Conservation (phyloP, 2,888 invertebrate genomes). For the Hoplodrina blanda region DNA sequence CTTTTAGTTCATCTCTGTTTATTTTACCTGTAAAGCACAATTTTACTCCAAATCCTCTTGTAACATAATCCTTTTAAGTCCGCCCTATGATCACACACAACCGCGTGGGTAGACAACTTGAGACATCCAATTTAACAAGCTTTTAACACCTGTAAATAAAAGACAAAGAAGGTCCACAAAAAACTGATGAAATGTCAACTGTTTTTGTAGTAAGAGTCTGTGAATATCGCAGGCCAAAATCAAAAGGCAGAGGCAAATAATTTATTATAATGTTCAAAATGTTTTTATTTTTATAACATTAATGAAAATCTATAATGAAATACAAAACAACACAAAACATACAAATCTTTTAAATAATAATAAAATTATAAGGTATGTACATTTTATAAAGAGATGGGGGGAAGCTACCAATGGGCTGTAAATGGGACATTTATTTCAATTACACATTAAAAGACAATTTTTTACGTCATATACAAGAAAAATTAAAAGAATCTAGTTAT, state of each 20-base stretch:
- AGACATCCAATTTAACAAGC: slow-evolving; percentile 17
- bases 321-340: too few relatives aligned
- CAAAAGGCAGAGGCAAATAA: too few relatives aligned
- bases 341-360: too few relatives aligned
- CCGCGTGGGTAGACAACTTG: slow-evolving; percentile 16
- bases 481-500: too few relatives aligned
- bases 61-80: slow-evolving; percentile 25
- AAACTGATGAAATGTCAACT: not conserved
- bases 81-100: slow-evolving; percentile 15
- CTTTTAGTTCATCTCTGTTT: not conserved
- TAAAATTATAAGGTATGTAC: too few relatives aligned
- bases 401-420: too few relatives aligned
- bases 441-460: too few relatives aligned
- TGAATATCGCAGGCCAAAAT: too few relatives aligned
- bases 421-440: too few relatives aligned
- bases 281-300: not conserved
- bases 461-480: too few relatives aligned
- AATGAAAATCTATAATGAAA: too few relatives aligned
- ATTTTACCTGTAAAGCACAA: slow-evolving; percentile 1
- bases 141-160: slow-evolving; percentile 10
- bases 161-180: slow-evolving; percentile 6
- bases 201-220: not conserved
- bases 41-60: slow-evolving; percentile 20
- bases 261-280: not conserved
- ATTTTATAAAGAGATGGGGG: too few relatives aligned